Percentiles rank a stretch among this genome's conserved stretches.
Conservation (phyloP, 2,888 invertebrate genomes). For the Ophioninae sp. region DNA sequence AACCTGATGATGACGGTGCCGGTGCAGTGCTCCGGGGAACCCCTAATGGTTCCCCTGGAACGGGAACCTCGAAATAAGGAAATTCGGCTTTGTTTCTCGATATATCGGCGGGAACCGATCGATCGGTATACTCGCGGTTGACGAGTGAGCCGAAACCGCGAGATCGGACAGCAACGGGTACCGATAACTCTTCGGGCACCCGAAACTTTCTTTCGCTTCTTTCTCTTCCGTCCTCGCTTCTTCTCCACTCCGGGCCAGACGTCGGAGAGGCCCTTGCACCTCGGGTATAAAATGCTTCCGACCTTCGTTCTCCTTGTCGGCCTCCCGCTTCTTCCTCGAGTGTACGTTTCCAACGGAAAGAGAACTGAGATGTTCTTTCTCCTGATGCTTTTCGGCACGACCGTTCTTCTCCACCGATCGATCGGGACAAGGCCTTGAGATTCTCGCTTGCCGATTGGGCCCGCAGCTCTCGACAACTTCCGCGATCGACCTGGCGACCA, state of each 20-base stretch:
- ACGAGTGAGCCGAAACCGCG: slow-evolving; percentile 69
- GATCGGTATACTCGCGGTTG: slow-evolving; percentile 32
- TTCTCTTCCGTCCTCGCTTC: slow-evolving; percentile 30
- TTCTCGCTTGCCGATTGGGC: slow-evolving; percentile 33
- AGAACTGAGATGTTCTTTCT: background rate
- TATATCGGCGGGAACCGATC: slow-evolving; percentile 19
- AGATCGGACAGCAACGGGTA: slow-evolving; percentile 63
- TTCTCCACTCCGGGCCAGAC: slow-evolving; percentile 30
- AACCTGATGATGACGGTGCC: slow-evolving; percentile 56
- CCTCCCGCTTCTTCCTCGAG: slow-evolving; percentile 7
- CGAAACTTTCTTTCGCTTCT: slow-evolving; percentile 7
- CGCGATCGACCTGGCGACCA: slow-evolving; percentile 31
- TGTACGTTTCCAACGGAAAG: slow-evolving; percentile 5
- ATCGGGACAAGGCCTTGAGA: slow-evolving; percentile 14
- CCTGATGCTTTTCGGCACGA: slow-evolving; percentile 16
- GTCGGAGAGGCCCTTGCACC: slow-evolving; percentile 26
- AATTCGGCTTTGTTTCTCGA: slow-evolving; percentile 21
- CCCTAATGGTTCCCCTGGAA: slow-evolving; percentile 75
- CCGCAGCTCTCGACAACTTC: slow-evolving; percentile 45
- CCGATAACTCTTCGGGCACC: slow-evolving; percentile 61
- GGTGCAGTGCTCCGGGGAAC: slow-evolving; percentile 70
- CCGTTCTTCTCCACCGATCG: slow-evolving; percentile 46
- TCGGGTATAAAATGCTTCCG: slow-evolving; percentile 25
- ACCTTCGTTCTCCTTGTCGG: slow-evolving; percentile 24
- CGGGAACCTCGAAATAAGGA: slow-evolving; percentile 42